Conservation (phyloP, 2,797 vertebrate species). For the Peromyscus melanophrys region DNA sequence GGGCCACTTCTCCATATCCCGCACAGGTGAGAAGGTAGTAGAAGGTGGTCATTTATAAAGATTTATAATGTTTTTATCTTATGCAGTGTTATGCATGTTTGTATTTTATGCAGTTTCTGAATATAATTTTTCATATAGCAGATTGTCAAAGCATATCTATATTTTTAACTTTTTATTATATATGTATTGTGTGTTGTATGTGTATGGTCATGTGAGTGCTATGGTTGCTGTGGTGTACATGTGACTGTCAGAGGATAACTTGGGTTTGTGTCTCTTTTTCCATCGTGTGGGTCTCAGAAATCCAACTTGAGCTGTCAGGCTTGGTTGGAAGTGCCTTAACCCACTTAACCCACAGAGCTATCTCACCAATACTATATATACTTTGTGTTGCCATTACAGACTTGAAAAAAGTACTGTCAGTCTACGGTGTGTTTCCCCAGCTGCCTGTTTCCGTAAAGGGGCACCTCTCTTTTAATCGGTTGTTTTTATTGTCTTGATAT, state of each 20-base stretch:
- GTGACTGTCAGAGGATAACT: background rate
- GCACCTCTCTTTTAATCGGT: background rate
- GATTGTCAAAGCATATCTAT: background rate
- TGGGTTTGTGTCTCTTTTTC: background rate
- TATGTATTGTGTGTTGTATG: background rate
- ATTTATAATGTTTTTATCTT: conserved; percentile 40
- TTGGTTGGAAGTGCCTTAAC: background rate
- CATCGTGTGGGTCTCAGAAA: background rate
- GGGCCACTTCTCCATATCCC: conserved; percentile 88
- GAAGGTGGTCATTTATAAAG: conserved; percentile 20
- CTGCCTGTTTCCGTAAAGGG: too few species aligned
- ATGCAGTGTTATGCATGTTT: background rate
- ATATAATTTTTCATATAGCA: conserved; percentile 47
- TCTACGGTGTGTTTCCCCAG: too few species aligned
- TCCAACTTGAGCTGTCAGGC: background rate
- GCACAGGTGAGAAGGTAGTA: conserved; percentile 89
- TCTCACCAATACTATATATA: background rate
- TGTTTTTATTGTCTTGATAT: conserved; percentile 1
- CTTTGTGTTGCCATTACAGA: conserved; percentile 40
- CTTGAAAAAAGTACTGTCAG: too few species aligned
- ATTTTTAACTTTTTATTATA: background rate
- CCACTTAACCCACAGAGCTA: background rate
- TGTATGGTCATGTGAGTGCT: background rate
- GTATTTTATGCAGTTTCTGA: background rate
- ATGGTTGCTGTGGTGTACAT: background rate